Conservation (phyloP, 2,888 invertebrate genomes). For the Drosophila ezoana region DNA sequence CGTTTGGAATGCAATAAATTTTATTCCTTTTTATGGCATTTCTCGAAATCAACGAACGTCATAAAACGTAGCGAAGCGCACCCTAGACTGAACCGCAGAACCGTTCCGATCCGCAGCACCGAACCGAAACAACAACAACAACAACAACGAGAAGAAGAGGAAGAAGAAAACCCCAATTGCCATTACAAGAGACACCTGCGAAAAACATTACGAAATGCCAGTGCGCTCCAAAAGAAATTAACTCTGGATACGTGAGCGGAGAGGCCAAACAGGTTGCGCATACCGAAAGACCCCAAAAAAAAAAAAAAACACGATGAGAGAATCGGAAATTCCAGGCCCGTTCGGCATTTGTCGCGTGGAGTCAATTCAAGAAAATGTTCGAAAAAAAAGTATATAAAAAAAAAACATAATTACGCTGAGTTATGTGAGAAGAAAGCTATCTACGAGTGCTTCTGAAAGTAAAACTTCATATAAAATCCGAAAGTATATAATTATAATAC, state of each 20-base stretch:
- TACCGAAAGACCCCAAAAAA: slow-evolving; percentile 19
- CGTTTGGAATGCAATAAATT: slow-evolving; percentile 38
- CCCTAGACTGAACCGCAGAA: slow-evolving; percentile 25
- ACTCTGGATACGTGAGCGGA: slow-evolving; percentile 69
- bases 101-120: slow-evolving; percentile 21
- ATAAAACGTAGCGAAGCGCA: slow-evolving; percentile 62
- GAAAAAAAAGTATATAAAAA: slow-evolving; percentile 4
- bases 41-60: slow-evolving; percentile 19
- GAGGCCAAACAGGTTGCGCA: slow-evolving; percentile 54
- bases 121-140: background rate
- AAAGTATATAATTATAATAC: too few relatives aligned
- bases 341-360: slow-evolving; percentile 19
- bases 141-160: slow-evolving; percentile 9
- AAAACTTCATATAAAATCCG: too few relatives aligned
- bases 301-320: slow-evolving; percentile 26
- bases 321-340: slow-evolving; percentile 65
- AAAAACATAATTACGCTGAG: slow-evolving; percentile 6
- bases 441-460: background rate
- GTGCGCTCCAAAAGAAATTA: slow-evolving; percentile 69
- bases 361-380: slow-evolving; percentile 28
- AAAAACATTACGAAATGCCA: slow-evolving; percentile 62
- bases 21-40: background rate
- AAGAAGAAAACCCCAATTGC: slow-evolving; percentile 21
- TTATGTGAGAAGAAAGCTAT: slow-evolving; percentile 28
- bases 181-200: slow-evolving; percentile 70